phyloP scores from a whole-genome alignment of 2,113 vertebrate species.

The Pavo muticus region DNA sequence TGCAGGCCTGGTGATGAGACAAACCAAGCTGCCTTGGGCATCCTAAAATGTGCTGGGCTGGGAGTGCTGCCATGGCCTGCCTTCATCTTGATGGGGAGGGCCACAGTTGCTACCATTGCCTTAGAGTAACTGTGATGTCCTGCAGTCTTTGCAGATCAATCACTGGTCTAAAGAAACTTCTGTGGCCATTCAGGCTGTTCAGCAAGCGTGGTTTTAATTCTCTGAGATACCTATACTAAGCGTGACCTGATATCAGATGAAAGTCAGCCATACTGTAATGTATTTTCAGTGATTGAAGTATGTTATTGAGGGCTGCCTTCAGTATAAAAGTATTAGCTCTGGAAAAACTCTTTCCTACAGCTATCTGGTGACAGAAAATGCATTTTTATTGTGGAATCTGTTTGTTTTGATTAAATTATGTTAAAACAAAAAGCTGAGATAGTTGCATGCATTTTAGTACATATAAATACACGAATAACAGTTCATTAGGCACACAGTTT shows the following conservation, averaged over 20 bases:
- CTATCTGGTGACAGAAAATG: background rate
- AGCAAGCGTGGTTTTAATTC: background rate
- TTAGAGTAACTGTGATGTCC: background rate
- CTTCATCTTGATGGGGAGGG: background rate
- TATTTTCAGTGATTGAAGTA: background rate
- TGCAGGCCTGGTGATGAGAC: background rate
- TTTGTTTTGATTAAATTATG: background rate
- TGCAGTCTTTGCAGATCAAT: background rate
- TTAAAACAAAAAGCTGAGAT: background rate
- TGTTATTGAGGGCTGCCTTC: rapidly evolving
- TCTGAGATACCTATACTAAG: background rate
- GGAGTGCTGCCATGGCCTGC: background rate
- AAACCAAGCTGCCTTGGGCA: background rate
- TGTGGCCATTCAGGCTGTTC: background rate
- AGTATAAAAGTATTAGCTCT: background rate
- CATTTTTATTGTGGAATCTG: background rate
- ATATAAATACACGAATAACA: background rate
- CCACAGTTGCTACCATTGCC: background rate
- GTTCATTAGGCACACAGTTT: background rate
- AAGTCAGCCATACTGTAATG: background rate
- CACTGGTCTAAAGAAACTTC: background rate
- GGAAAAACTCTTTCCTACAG: background rate
- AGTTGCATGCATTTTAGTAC: background rate
- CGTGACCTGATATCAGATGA: background rate
- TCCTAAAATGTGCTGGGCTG: background rate